Base-by-base conservation (phyloP, 2,888 invertebrate genomes). In the Cepaea hortensis region DNA sequence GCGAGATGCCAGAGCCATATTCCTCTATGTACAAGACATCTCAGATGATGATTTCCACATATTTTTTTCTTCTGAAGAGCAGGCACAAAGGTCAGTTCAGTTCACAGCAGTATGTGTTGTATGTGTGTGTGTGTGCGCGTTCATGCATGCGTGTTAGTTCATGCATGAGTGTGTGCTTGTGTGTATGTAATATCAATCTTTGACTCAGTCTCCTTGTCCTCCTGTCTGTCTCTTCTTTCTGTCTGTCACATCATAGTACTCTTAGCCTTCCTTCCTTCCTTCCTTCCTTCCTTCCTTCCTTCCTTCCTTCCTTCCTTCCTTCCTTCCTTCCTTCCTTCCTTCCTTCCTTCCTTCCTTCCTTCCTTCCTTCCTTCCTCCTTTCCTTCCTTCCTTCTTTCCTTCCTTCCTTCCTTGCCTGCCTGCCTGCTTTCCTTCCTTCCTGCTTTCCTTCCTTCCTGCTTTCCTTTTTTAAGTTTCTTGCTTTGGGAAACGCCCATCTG, bases 1-100 rank as follows among this genome's bases (percentile, higher is more conserved):
- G 95, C 96, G 98, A 73, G 99, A 99, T 94, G 98, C 98, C 93
- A 96, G 99, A 35, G 98, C 98, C 90, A 96, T 99, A 20, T 99
- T 99, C 94, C 96, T 99, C 0, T 99, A 99, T 95, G 99, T 99
- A 68, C 97, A 98, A 94, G 97, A 98, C 94, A 99, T 99, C 94
- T 98, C 98, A 0, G 94, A 94, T 89, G 94, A 94, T 89, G 99
- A 99, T 95, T 99, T 99, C 95, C 99, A 99, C 96, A 98, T 99
- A 95, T 98, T 97, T 95, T 97, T 99, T 91, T 98, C 99, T 1
- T 98, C 99, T 3, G 96, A 97, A 89, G 96, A 96, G 76, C 97
- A 97, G 94, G 96, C 97, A 88, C 96, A 97, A 93, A 96, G 96
- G 94, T 94, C 15, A 35, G 79, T 62, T 55, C 3, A 77, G 55